Evolutionary conservation across 2,888 invertebrate species (phyloP).

Genomic region (Willowsia nigromaculata): DNA sequence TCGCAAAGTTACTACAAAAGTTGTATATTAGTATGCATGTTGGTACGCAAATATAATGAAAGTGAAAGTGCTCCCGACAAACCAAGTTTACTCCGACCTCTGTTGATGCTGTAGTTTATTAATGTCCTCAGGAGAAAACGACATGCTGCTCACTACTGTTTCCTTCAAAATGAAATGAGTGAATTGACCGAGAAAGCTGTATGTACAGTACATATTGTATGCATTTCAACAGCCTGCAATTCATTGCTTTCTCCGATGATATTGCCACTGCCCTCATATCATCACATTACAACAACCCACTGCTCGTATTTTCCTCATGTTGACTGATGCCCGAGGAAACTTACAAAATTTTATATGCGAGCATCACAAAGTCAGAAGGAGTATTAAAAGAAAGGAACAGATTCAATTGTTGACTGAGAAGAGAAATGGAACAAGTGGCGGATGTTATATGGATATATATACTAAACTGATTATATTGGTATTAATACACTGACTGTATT

Average conservation of each 20-base stretch:
- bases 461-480: background rate
- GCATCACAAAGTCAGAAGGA: slow-evolving; percentile 21
- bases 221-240: background rate
- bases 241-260: background rate
- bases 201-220: background rate
- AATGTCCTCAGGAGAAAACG: slow-evolving; percentile 62
- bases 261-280: background rate
- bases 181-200: slow-evolving; percentile 35
- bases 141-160: background rate
- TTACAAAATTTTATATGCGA: slow-evolving; percentile 16
- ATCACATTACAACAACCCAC: background rate
- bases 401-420: background rate
- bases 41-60: slow-evolving; percentile 15
- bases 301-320: background rate
- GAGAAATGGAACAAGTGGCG: background rate
- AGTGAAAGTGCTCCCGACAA: slow-evolving; percentile 37
- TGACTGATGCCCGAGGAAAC: slow-evolving; percentile 57
- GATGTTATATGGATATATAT: background rate
- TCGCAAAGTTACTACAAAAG: slow-evolving; percentile 28
- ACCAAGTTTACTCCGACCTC: slow-evolving; percentile 44
- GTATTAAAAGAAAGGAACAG: slow-evolving; percentile 24
- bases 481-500: background rate
- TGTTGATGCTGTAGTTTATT: slow-evolving; percentile 50
- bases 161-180: slow-evolving; percentile 31
- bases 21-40: background rate